Conservation (phyloP, 2,113 vertebrate species). For the Egretta garzetta region DNA sequence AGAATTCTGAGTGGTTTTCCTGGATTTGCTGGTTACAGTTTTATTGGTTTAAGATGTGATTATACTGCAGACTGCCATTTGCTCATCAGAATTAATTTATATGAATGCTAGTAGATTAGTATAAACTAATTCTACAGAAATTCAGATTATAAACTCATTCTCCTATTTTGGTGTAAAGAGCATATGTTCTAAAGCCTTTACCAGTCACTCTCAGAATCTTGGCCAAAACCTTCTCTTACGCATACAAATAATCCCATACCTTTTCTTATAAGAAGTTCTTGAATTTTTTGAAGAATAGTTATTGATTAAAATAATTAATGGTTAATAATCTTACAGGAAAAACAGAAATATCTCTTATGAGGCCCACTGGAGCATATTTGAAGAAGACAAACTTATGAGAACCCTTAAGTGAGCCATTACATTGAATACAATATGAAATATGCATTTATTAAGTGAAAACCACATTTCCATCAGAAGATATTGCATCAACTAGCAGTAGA, state of each 20-base stretch:
- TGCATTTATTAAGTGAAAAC: not conserved
- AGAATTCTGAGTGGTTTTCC: not conserved
- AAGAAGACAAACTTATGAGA: not conserved
- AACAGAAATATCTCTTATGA: not conserved
- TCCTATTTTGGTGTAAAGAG: not conserved
- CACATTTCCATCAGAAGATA: not conserved
- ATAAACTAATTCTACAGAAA: not conserved
- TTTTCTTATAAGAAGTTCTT: not conserved
- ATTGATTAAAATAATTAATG: not conserved
- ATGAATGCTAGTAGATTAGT: not conserved
- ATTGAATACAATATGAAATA: not conserved
- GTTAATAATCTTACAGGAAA: not conserved
- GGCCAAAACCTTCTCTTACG: not conserved
- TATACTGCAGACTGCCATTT: not conserved
- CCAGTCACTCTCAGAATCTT: not conserved
- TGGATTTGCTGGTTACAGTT: conserved; percentile 1
- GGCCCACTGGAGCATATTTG: not conserved
- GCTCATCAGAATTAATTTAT: not conserved
- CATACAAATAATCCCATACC: not conserved
- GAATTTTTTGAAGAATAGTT: not conserved
- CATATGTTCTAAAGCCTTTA: not conserved
- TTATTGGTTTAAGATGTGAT: conserved; percentile 35
- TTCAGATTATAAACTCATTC: not conserved
- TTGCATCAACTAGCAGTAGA: not conserved
- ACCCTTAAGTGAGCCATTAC: not conserved